Percentiles rank a stretch among this genome's conserved stretches.
These are phyloP conservation scores for Holothuria glaberrima DNA, from an alignment of 35 echinoderm and acorn worm species.

Conservation along the genomic window DNA sequence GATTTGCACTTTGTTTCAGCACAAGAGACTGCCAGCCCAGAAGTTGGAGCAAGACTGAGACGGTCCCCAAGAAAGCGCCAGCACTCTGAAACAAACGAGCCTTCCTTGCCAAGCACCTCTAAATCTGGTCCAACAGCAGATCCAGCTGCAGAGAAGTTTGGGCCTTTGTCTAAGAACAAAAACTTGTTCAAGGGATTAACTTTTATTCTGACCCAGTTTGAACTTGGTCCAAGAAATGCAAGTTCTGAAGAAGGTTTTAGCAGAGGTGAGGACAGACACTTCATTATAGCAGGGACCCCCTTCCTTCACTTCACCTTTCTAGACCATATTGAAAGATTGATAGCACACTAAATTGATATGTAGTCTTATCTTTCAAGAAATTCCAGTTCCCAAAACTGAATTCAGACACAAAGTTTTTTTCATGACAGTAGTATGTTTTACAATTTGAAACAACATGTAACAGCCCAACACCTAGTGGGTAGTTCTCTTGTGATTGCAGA, in stretches of 20 bases:
- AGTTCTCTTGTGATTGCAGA: too few relatives aligned
- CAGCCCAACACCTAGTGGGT: too few relatives aligned
- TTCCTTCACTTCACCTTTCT: too few relatives aligned
- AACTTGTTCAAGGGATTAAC: conserved; percentile 72
- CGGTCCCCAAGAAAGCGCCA: conserved; percentile 66
- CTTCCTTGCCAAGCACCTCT: neutral
- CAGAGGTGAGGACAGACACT: neutral
- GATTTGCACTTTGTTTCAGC: too few relatives aligned
- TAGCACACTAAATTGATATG: too few relatives aligned
- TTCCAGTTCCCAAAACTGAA: too few relatives aligned
- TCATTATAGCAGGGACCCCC: too few relatives aligned
- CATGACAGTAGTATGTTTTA: too few relatives aligned
- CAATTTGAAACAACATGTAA: too few relatives aligned
- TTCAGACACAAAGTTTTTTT: too few relatives aligned
- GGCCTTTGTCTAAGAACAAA: conserved; percentile 67
- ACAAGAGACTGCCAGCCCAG: conserved; percentile 31
- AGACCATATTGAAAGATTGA: too few relatives aligned
- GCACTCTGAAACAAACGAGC: neutral
- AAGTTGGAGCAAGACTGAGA: conserved; percentile 5
- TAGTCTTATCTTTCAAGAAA: too few relatives aligned
- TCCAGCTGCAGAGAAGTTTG: conserved; percentile 22
- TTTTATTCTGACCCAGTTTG: conserved; percentile 73
- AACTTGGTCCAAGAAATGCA: conserved; percentile 2
- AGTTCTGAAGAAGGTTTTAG: conserved; percentile 25
- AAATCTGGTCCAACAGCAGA: neutral